Conservation (phyloP, 2,797 vertebrate species). For the Cynopterus sphinx region DNA sequence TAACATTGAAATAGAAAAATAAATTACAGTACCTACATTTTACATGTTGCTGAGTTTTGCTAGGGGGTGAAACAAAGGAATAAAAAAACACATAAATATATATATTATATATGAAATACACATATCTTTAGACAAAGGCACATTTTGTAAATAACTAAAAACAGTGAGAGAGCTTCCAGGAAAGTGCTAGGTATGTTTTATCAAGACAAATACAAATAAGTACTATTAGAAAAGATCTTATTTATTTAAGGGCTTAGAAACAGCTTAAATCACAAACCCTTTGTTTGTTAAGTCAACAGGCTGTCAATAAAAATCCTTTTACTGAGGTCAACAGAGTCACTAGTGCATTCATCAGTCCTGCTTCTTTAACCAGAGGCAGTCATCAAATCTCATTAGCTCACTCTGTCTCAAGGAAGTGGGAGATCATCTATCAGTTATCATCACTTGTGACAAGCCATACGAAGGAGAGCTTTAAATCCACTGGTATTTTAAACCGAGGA, state of each 20-base stretch:
- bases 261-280: conserved; percentile 43
- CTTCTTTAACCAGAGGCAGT: conserved; percentile 74
- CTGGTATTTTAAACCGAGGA: not conserved
- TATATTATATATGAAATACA: not conserved
- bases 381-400: conserved; percentile 74
- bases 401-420: conserved; percentile 48
- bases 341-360: conserved; percentile 56
- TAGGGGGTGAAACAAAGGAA: not conserved
- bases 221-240: conserved; percentile 9
- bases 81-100: not conserved
- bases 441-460: conserved; percentile 24
- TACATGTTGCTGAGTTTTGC: conserved; percentile 14
- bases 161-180: not conserved
- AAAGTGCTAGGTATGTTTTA: conserved; percentile 49
- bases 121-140: not conserved
- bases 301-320: conserved; percentile 57
- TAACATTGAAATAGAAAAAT: conserved; percentile 57
- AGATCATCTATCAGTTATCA: conserved; percentile 52
- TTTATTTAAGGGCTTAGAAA: conserved; percentile 52
- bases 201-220: conserved; percentile 46
- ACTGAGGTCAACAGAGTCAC: not conserved
- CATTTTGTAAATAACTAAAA: conserved; percentile 45
- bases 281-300: conserved; percentile 56
- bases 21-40: not conserved
- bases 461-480: not conserved